Percentiles rank a stretch among this genome's conserved stretches.
phyloP scores from a whole-genome alignment of 2,888 invertebrate genomes.

The Schizaphis graminum region DNA sequence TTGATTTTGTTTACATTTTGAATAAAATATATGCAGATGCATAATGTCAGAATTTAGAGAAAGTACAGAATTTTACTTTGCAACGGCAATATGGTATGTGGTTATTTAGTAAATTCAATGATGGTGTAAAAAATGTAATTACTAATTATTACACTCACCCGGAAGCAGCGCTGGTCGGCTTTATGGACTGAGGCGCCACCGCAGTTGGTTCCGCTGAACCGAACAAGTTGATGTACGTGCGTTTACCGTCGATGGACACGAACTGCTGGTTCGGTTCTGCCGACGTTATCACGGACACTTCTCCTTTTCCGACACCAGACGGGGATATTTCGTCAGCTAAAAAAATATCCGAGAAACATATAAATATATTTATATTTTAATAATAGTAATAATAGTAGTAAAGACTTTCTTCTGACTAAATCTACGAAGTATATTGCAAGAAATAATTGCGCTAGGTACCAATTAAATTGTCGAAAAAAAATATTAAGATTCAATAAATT shows the following conservation, averaged over 20 bases:
- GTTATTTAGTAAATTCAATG: too few relatives aligned
- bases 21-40: not conserved
- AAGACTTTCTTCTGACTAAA: not conserved
- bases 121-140: too few relatives aligned
- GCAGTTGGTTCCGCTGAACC: constrained; percentile 74
- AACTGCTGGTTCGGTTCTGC: constrained; percentile 86
- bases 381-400: not conserved
- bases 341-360: not conserved
- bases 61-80: too few relatives aligned
- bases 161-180: constrained; percentile 79
- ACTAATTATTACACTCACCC: constrained; percentile 74
- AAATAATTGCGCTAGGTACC: not conserved
- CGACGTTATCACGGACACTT: constrained; percentile 78
- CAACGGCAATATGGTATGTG: too few relatives aligned
- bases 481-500: not conserved
- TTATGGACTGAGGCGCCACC: constrained; percentile 68
- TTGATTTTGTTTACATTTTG: not conserved
- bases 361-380: too few relatives aligned
- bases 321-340: constrained; percentile 70
- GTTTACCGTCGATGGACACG: constrained; percentile 91
- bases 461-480: not conserved
- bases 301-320: constrained; percentile 72
- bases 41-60: too few relatives aligned
- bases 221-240: constrained; percentile 89
- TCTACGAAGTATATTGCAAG: not conserved